Percentiles rank a stretch among this genome's conserved stretches.
Evolutionary conservation across 2,113 vertebrate species (phyloP).

Genomic region (Paedocypris sp.): DNA sequence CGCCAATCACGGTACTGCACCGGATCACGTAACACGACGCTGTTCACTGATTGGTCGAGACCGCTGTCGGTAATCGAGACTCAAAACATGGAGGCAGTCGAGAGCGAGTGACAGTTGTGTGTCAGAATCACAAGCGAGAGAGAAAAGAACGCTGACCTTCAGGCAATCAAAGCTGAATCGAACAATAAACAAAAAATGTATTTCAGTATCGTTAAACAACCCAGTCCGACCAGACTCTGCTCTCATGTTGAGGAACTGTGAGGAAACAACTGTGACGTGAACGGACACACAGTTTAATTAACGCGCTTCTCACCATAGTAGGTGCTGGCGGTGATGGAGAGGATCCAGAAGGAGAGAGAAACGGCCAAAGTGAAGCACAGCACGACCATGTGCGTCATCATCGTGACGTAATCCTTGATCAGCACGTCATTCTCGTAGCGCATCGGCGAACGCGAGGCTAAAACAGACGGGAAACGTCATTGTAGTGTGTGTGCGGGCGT

Average conservation of each 20-base stretch:
- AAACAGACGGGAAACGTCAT: no score
- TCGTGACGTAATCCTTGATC: conserved; percentile 70
- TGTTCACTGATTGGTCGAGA: background rate
- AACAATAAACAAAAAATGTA: background rate
- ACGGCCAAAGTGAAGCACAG: conserved; percentile 77
- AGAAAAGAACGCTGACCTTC: background rate
- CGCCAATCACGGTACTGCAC: background rate
- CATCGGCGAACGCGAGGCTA: no score
- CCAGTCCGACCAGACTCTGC: no score
- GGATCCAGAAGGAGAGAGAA: conserved; percentile 81
- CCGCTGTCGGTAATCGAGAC: background rate
- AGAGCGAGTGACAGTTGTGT: background rate
- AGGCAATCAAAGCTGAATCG: background rate
- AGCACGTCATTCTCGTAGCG: conserved; percentile 43
- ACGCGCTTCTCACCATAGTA: conserved; percentile 87
- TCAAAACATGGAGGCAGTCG: background rate
- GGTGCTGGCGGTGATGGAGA: conserved; percentile 74
- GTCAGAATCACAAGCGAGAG: background rate
- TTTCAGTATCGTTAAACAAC: no score
- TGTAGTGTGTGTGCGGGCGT: no score
- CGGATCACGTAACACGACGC: background rate
- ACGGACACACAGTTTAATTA: no score
- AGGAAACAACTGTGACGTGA: no score
- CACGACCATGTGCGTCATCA: conserved; percentile 81
- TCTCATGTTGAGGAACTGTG: no score